Conservation (phyloP, 2,113 vertebrate species). For the Sturnus vulgaris region DNA sequence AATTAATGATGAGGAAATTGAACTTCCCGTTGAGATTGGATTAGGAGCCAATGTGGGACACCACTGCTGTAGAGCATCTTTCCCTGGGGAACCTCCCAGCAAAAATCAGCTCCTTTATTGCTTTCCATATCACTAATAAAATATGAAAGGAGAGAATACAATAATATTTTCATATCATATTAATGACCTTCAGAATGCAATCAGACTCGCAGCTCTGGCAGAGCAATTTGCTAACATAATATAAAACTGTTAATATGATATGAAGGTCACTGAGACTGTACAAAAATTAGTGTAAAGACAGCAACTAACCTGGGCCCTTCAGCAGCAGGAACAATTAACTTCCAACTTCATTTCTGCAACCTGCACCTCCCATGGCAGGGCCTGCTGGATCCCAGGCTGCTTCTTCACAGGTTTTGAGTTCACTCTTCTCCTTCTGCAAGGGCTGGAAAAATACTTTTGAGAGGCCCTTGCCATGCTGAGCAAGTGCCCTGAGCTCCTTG, state of each 20-base stretch:
- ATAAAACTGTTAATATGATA: conserved; percentile 42
- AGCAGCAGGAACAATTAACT: conserved; percentile 33
- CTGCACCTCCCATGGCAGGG: accelerated
- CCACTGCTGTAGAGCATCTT: conserved; percentile 39
- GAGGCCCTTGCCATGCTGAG: not conserved
- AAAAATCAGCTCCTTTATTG: conserved; percentile 65
- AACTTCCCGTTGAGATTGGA: conserved; percentile 59
- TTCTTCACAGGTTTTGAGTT: not conserved
- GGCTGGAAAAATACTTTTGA: not conserved
- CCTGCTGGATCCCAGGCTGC: not conserved
- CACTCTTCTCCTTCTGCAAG: not conserved
- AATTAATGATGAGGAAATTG: conserved; percentile 68
- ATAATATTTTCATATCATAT: conserved; percentile 66
- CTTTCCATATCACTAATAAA: conserved; percentile 68
- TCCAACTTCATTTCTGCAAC: not conserved
- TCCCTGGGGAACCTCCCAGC: conserved; percentile 50
- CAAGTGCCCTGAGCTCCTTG: not conserved
- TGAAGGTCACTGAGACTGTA: conserved; percentile 49
- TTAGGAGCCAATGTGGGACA: conserved; percentile 52
- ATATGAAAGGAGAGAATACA: conserved; percentile 65
- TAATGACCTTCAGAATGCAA: conserved; percentile 67
- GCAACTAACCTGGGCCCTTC: not conserved
- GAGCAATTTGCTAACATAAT: conserved; percentile 67
- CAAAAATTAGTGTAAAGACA: conserved; percentile 44
- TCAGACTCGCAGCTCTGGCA: conserved; percentile 44